Evolutionary conservation across 2,113 vertebrate species (phyloP).

Genomic region (Apodemus sylvaticus): DNA sequence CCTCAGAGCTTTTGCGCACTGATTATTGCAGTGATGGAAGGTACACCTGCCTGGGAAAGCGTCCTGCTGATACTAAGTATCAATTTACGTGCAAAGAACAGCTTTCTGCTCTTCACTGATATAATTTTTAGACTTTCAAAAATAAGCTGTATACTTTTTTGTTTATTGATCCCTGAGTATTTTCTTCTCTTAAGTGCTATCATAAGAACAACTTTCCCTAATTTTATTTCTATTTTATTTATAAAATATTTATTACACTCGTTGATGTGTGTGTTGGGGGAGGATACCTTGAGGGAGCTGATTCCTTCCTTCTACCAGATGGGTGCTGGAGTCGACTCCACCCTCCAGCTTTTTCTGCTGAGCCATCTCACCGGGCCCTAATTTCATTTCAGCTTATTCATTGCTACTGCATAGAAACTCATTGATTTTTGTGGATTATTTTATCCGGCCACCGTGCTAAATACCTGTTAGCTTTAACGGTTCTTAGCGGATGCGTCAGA

Average conservation of each 20-base stretch:
- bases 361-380: neutral
- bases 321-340: too few relatives aligned
- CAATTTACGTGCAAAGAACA: neutral
- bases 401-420: neutral
- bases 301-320: neutral
- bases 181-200: slow-evolving; percentile 11
- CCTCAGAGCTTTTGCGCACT: neutral
- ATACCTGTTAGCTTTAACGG: neutral
- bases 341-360: neutral
- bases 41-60: neutral
- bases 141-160: neutral
- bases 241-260: neutral
- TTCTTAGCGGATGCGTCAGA: neutral
- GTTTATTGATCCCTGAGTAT: slow-evolving; percentile 12
- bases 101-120: neutral
- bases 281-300: too few relatives aligned
- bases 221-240: neutral
- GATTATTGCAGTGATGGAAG: neutral
- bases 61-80: neutral
- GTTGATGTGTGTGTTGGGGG: neutral
- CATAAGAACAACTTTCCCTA: slow-evolving; percentile 17
- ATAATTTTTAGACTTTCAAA: neutral
- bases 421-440: slow-evolving; percentile 8
- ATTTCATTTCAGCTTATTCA: neutral
- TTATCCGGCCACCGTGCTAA: neutral